Evolutionary conservation across 2,797 vertebrate species (phyloP).

Genomic region (Hylomyscus alleni): DNA sequence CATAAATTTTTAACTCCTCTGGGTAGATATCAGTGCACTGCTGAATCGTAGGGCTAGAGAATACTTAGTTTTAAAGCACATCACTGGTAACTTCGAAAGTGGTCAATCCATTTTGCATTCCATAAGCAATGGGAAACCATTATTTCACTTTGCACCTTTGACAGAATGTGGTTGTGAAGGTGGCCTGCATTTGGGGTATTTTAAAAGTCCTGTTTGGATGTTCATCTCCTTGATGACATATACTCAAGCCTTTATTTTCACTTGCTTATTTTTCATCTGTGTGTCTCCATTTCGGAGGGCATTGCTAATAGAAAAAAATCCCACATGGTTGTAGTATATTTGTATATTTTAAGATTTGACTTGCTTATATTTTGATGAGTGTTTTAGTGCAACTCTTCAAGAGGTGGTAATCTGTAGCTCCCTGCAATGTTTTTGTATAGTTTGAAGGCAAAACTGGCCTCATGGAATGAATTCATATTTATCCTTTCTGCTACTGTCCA

Average conservation of each 20-base stretch:
- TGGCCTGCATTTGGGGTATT: background rate
- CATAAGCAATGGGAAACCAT: background rate
- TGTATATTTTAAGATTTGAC: background rate
- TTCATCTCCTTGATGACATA: background rate
- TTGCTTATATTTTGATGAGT: background rate
- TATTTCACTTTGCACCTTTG: background rate
- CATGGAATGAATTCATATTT: background rate
- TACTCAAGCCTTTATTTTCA: background rate
- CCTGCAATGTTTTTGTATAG: background rate
- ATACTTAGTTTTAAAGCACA: background rate
- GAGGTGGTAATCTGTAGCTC: background rate
- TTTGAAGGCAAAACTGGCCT: background rate
- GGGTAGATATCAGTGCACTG: background rate
- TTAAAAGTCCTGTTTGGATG: background rate
- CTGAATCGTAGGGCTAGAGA: background rate
- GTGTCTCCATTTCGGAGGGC: background rate
- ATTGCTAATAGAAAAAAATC: background rate
- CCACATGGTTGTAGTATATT: background rate
- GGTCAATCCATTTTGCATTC: background rate
- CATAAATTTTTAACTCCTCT: conserved; percentile 28
- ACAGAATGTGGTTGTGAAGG: background rate
- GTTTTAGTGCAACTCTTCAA: background rate
- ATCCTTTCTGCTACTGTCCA: background rate
- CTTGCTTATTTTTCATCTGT: background rate
- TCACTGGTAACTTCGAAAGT: background rate